Evolutionary conservation across 2,113 vertebrate genomes (phyloP).

Genomic region (Cinclus mexicanus): DNA sequence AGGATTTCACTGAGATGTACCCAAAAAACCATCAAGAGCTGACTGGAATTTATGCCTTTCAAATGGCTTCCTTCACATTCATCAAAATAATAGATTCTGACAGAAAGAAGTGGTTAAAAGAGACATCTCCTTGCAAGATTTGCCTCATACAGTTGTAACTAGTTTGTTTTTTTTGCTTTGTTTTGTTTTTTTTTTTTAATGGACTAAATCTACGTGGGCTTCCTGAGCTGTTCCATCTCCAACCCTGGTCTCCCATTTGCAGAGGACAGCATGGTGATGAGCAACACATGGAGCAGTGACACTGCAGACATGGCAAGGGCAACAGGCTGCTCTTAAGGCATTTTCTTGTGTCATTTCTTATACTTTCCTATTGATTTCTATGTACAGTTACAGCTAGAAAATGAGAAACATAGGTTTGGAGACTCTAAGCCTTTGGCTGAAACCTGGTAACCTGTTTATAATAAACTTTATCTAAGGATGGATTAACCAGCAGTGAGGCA

Average conservation of each 20-base stretch:
- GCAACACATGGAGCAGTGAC: not conserved
- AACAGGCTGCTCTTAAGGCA: constrained; percentile 53
- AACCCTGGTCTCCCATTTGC: not conserved
- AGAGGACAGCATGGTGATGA: not conserved
- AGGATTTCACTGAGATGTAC: not conserved
- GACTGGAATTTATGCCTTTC: not conserved
- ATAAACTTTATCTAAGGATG: not conserved
- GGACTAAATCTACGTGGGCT: not conserved
- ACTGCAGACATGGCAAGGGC: not conserved
- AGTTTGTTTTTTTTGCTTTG: too few relatives aligned
- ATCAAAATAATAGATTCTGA: not conserved
- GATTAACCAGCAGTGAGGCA: not conserved
- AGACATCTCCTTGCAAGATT: not conserved
- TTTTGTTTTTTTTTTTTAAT: not conserved
- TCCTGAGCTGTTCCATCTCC: not conserved
- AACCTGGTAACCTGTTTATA: not conserved
- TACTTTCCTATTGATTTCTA: not conserved
- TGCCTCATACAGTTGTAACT: not conserved
- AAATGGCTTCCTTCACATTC: not conserved
- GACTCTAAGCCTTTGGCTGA: not conserved
- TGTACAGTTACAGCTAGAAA: constrained; percentile 7
- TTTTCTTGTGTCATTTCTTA: constrained; percentile 31
- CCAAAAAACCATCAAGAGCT: not conserved
- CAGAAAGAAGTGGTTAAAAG: not conserved
- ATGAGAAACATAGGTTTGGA: not conserved